Percentiles rank a stretch among this genome's conserved stretches.
These are phyloP conservation scores for Acanthochromis polyacanthus DNA, from an alignment of 2,113 vertebrate genomes.

Conservation along the genomic window DNA sequence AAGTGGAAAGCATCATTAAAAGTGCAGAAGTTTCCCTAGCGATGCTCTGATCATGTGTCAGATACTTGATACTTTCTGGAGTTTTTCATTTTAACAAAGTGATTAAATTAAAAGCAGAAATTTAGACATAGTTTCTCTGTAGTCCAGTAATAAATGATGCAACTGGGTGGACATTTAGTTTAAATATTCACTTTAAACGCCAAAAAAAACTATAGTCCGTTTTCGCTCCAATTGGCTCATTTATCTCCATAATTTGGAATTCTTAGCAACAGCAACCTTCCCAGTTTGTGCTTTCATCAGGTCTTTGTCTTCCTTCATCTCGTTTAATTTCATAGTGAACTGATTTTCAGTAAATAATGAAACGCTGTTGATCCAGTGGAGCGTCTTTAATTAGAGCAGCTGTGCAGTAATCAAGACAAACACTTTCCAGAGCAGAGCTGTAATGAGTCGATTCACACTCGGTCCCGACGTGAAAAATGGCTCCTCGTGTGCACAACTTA, in stretches of 20 bases:
- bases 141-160: too few species aligned
- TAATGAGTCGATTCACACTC: constrained; percentile 2
- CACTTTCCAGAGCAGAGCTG: too few species aligned
- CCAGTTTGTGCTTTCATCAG: constrained; percentile 8
- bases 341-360: constrained; percentile 34
- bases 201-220: too few species aligned
- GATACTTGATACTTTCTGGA: too few species aligned
- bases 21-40: not conserved
- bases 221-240: not conserved
- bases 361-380: constrained; percentile 26
- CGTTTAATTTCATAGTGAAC: constrained; percentile 38
- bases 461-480: not conserved
- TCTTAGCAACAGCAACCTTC: constrained; percentile 1
- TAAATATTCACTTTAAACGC: too few species aligned
- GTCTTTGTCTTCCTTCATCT: not conserved
- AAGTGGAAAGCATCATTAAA: constrained; percentile 3
- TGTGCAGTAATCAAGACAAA: constrained; percentile 39
- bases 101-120: too few species aligned
- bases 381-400: constrained; percentile 48
- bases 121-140: too few species aligned
- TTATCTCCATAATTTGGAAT: constrained; percentile 20
- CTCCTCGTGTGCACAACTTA: too few species aligned
- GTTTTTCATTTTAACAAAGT: too few species aligned
- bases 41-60: too few species aligned
- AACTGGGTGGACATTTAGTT: too few species aligned